Conservation (phyloP, 2,113 vertebrate species). For the Craseonycteris thonglongyai region DNA sequence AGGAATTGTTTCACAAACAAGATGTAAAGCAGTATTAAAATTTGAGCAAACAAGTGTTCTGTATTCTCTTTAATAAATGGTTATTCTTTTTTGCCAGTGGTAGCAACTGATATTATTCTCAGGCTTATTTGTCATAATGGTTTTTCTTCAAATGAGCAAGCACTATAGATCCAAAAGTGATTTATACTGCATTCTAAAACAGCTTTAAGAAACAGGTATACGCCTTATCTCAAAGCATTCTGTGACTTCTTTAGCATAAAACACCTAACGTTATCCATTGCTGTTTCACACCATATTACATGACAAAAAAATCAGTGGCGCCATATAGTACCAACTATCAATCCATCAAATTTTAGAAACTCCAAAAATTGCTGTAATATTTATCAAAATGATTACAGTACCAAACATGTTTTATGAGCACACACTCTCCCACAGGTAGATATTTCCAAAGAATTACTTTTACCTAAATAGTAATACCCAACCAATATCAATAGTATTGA, state of each 20-base stretch:
- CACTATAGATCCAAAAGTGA: not conserved
- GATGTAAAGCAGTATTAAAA: constrained; percentile 75
- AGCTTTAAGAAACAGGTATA: not conserved
- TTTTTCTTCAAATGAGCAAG: constrained; percentile 7
- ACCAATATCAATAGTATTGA: too few species aligned
- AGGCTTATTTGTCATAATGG: not conserved
- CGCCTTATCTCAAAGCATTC: not conserved
- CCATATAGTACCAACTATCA: not conserved
- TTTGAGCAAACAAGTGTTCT: constrained; percentile 71
- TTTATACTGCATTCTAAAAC: not conserved
- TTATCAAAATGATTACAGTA: not conserved
- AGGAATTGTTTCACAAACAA: constrained; percentile 52
- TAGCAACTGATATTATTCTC: not conserved
- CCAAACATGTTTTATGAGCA: not conserved
- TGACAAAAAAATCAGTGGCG: not conserved
- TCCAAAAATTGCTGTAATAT: not conserved
- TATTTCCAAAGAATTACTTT: not conserved
- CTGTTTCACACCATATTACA: not conserved
- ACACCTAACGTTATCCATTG: not conserved
- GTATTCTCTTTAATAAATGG: constrained; percentile 76
- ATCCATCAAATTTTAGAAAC: not conserved
- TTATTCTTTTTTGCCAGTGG: constrained; percentile 59
- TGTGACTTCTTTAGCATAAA: not conserved
- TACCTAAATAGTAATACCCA: not conserved
- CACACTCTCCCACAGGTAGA: not conserved